These are phyloP conservation scores for Myiozetetes cayanensis DNA, from an alignment of 2,113 vertebrate genomes.

Conservation along the genomic window DNA sequence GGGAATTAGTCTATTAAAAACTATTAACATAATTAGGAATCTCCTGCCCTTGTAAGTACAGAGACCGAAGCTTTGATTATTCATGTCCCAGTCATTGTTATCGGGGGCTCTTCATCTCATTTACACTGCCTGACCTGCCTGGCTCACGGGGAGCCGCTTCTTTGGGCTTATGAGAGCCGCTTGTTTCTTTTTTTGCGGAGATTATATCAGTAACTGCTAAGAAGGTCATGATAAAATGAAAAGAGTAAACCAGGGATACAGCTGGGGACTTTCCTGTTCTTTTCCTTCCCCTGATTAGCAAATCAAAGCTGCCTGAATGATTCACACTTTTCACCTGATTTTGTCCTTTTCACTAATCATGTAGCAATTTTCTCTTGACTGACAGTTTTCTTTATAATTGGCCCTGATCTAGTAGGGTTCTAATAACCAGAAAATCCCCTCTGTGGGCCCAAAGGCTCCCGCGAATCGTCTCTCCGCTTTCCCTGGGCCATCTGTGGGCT, in stretches of 20 bases:
- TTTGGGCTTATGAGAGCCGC: conserved; percentile 81
- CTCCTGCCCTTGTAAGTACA: conserved; percentile 83
- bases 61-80: conserved; percentile 87
- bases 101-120: conserved; percentile 82
- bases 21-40: conserved; percentile 95
- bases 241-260: conserved; percentile 92
- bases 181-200: conserved; percentile 79
- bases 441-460: conserved; percentile 94
- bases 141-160: conserved; percentile 80
- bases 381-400: conserved; percentile 99
- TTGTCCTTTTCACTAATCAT: conserved; percentile 99
- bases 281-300: conserved; percentile 96
- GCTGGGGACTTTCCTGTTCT: conserved; percentile 95
- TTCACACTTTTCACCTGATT: conserved; percentile 99
- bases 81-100: conserved; percentile 82
- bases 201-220: conserved; percentile 92
- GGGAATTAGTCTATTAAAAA: conserved; percentile 91
- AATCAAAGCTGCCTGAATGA: conserved; percentile 99
- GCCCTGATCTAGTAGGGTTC: conserved; percentile 99
- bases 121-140: conserved; percentile 86
- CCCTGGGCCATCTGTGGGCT: conserved; percentile 85
- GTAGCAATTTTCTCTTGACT: conserved; percentile 98
- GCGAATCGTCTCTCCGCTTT: conserved; percentile 88
- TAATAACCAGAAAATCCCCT: conserved; percentile 99
- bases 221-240: conserved; percentile 98